These are phyloP conservation scores for Podargus strigoides DNA, from an alignment of 2,797 vertebrate species.

Conservation along the genomic window DNA sequence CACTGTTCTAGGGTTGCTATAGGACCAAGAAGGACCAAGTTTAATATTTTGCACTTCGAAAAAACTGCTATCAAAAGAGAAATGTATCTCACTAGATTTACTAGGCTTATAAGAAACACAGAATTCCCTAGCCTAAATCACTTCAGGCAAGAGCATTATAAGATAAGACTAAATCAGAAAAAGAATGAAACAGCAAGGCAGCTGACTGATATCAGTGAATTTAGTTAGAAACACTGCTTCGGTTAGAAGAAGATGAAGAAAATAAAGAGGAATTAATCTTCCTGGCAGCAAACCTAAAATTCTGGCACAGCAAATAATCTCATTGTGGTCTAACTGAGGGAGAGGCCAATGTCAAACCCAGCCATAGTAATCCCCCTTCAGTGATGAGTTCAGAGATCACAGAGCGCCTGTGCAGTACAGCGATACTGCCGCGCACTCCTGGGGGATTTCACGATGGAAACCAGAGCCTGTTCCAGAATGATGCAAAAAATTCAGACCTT, in stretches of 20 bases:
- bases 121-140: conserved; percentile 32
- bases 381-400: neutral
- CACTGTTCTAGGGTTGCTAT: neutral
- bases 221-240: conserved; percentile 5
- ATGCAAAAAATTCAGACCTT: neutral
- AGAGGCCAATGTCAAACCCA: neutral
- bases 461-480: neutral
- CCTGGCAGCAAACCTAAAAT: conserved; percentile 31
- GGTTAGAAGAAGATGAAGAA: conserved; percentile 30
- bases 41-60: conserved; percentile 2
- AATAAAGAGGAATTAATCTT: conserved; percentile 48
- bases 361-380: neutral
- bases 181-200: conserved; percentile 33
- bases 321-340: neutral
- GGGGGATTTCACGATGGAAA: neutral
- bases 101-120: conserved; percentile 17
- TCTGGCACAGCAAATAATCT: conserved; percentile 29
- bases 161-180: conserved; percentile 32
- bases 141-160: conserved; percentile 42
- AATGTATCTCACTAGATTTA: conserved; percentile 39
- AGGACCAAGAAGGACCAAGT: neutral
- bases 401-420: neutral
- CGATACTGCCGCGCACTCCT: accelerated
- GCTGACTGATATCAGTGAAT: conserved; percentile 16
- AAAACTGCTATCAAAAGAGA: conserved; percentile 4